Percentiles rank a stretch among this genome's conserved stretches.
phyloP scores from a whole-genome alignment of 2,113 vertebrate genomes.

The Anseranas semipalmata region DNA sequence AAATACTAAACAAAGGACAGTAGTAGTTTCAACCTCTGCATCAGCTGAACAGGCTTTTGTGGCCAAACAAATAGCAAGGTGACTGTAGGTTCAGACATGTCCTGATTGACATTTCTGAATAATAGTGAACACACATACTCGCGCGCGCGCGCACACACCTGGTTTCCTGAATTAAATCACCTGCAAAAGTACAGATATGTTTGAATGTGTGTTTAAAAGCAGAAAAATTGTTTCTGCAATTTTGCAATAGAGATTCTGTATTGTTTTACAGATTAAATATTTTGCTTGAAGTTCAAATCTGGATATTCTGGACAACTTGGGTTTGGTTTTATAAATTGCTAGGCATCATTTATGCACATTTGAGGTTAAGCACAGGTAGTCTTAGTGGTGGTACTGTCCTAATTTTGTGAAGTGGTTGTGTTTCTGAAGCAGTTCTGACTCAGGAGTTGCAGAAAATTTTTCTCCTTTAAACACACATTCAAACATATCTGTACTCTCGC shows the following conservation, averaged over 20 bases:
- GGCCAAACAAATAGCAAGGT: neutral
- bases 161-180: neutral
- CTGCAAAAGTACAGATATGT: neutral
- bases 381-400: neutral
- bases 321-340: neutral
- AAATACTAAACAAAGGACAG: neutral
- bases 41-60: neutral
- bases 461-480: neutral
- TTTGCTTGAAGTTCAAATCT: neutral
- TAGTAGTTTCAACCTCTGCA: neutral
- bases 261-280: fast-evolving
- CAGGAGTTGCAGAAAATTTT: neutral
- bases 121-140: fast-evolving
- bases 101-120: neutral
- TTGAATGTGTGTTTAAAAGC: neutral
- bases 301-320: neutral
- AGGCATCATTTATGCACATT: too few relatives aligned
- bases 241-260: neutral
- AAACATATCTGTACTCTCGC: neutral
- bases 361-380: neutral
- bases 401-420: neutral
- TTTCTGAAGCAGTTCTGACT: neutral
- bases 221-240: neutral
- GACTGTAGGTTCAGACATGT: neutral
- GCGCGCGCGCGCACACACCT: neutral